phyloP scores from a whole-genome alignment of 2,888 invertebrate genomes.

The Bombylius major region DNA sequence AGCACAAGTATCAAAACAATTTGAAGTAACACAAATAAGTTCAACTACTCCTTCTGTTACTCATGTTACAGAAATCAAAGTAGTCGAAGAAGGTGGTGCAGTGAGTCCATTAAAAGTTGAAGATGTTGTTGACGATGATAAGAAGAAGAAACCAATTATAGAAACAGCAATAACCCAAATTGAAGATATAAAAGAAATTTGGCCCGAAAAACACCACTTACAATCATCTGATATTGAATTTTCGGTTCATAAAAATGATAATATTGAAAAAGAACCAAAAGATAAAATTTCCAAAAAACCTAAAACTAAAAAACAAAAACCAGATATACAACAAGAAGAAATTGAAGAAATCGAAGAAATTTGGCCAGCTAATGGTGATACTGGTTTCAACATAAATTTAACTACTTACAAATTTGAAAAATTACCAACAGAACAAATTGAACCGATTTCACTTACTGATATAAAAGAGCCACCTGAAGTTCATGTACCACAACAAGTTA shows the following conservation, averaged over 20 bases:
- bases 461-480: too few relatives aligned
- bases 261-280: conserved; percentile 11
- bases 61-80: conserved; percentile 14
- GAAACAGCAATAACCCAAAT: conserved; percentile 13
- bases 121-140: conserved; percentile 6
- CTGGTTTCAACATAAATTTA: conserved; percentile 27
- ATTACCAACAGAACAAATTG: not conserved
- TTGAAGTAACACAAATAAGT: conserved; percentile 23
- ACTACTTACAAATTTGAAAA: conserved; percentile 27
- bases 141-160: not conserved
- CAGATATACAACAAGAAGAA: conserved; percentile 9
- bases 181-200: conserved; percentile 31
- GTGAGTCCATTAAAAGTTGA: conserved; percentile 3
- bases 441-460: too few relatives aligned
- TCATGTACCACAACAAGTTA: not conserved
- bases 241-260: conserved; percentile 23
- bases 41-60: conserved; percentile 11
- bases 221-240: conserved; percentile 27
- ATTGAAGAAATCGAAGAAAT: conserved; percentile 18
- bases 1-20: conserved; percentile 22
- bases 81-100: conserved; percentile 4
- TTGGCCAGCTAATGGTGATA: conserved; percentile 30
- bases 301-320: not conserved
- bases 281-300: conserved; percentile 7
- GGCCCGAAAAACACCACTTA: conserved; percentile 32